These are phyloP conservation scores for Chaenocephalus aceratus DNA, from an alignment of 2,113 vertebrate genomes.

Conservation along the genomic window DNA sequence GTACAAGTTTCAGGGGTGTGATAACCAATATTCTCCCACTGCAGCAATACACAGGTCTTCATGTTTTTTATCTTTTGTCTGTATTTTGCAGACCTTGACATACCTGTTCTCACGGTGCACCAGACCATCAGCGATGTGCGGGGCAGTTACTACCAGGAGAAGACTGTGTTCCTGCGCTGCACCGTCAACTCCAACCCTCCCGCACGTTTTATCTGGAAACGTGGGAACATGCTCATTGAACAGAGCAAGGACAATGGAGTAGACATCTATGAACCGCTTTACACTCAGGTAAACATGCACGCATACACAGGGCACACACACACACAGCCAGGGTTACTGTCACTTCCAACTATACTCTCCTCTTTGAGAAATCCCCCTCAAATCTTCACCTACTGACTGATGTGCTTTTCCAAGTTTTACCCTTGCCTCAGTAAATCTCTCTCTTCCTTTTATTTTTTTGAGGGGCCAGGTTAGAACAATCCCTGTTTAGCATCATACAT, in stretches of 20 bases:
- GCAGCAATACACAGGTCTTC: constrained; percentile 10
- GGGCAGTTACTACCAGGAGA: constrained; percentile 98
- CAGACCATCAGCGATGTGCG: constrained; percentile 97
- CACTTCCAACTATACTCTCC: neutral
- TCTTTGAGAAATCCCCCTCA: neutral
- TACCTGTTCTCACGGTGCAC: constrained; percentile 93
- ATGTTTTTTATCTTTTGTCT: constrained; percentile 28
- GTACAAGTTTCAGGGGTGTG: neutral
- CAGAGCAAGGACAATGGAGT: constrained; percentile 98
- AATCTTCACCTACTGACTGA: too few species aligned
- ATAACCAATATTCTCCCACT: neutral
- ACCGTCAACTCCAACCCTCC: constrained; percentile 98
- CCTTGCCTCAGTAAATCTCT: neutral
- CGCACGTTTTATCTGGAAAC: constrained; percentile 98
- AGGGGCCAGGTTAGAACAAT: too few species aligned
- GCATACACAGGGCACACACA: neutral
- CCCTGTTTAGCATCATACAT: too few species aligned
- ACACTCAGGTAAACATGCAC: constrained; percentile 88
- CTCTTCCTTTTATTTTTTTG: neutral
- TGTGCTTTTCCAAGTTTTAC: neutral
- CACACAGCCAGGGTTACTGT: constrained; percentile 2
- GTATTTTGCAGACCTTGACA: constrained; percentile 90
- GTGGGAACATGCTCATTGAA: constrained; percentile 87
- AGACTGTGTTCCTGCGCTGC: constrained; percentile 97
- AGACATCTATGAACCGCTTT: constrained; percentile 98